Evolutionary conservation across 2,797 vertebrate genomes (phyloP), one percentile per base, ranked within the genome.

Genomic region (Epinephelus awoara): DNA sequence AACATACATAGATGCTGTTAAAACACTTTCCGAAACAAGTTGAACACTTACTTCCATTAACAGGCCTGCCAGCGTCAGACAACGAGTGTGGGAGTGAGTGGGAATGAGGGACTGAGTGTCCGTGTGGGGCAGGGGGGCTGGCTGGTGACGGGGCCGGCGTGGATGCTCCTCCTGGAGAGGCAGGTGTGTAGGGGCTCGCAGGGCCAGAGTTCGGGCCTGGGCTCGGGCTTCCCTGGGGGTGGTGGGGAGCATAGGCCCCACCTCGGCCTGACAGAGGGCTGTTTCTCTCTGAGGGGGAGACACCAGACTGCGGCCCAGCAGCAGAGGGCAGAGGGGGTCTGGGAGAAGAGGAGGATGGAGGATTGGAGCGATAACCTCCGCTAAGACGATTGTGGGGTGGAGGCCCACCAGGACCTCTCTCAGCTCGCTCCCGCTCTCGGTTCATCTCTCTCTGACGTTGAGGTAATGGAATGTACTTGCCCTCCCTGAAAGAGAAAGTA

Each of bases 391-490:
- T 91, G 77, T 93, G 92, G 2, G 90, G 34, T 2, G 86, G 79
- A 55, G 94, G 91, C 2, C 93, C 93, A 0, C 93, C 90, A 3
- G 93, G 70, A 40, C 91, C 91, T 42, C 93, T 72, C 70, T 93
- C 93, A 0, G 80, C 80, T 72, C 94, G 86, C 25, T 89, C 89
- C 12, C 90, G 76, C 40, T 92, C 92, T 2, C 93, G 83, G 77
- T 94, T 95, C 76, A 97, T 94, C 79, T 98, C 97, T 69, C 97
- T 94, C 81, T 97, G 96, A n/a, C 97, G 95, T 5, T 98, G 97
- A 71, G 97, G 97, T 84, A 98, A 87, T 68, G 97, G 97, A 85
- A 97, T 96, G 87, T 98, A 98, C 75, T 97, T 97, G 49, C 96
- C 96, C 47, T 98, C 97, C 89, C 97, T 98, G 78, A 67, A 56